Evolutionary conservation across 2,113 vertebrate species (phyloP), one percentile per base, ranked within the genome.

Genomic region (Anarrhichthys ocellatus): DNA sequence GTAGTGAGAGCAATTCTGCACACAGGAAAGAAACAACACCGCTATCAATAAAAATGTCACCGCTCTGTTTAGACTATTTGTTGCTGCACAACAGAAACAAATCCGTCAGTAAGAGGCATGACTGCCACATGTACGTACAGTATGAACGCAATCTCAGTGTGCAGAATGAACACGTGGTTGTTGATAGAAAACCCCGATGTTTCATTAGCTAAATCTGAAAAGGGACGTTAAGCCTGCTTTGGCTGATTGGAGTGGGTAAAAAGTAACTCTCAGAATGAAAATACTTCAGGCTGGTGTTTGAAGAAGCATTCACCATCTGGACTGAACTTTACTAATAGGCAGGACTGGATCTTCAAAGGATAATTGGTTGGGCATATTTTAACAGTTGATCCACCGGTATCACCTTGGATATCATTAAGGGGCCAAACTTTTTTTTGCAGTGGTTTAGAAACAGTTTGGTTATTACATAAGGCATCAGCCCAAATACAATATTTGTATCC

Each of bases 1-100:
- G 76, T 73, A 71, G 36, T 44, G 34, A 76, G 54, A 24, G 50
- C 2, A 27, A 29, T 46, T 78, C 29, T 56, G 34, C 42, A 22
- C 34, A 67, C 17, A 67, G 18, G 29, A 61, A 4, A 48, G 4
- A 63, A 56, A 58, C 61, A 58, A 65, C 50, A 68, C 8, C 5
- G 24, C 32, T 34, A 20, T 68, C 3, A 66, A 38, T 50, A 61
- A n/a, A 52, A 67, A 65, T 52, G 52, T 4, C 15, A 61, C 63
- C 34, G 1, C 44, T 74, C 8, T 48, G 18, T 18, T 58, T 36
- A 9, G 10, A 65, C 24, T 61, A 29, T 32, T 52, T 27, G 10
- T 17, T 46, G 29, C 56, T 76, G 20, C 40, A 59, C 29, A 48
- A 15, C 64, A 9, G 61, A 40, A 78, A 70, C 58, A 0, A 27